These are phyloP conservation scores for Norana najaformis DNA, from an alignment of 2,888 invertebrate genomes.

Conservation along the genomic window DNA sequence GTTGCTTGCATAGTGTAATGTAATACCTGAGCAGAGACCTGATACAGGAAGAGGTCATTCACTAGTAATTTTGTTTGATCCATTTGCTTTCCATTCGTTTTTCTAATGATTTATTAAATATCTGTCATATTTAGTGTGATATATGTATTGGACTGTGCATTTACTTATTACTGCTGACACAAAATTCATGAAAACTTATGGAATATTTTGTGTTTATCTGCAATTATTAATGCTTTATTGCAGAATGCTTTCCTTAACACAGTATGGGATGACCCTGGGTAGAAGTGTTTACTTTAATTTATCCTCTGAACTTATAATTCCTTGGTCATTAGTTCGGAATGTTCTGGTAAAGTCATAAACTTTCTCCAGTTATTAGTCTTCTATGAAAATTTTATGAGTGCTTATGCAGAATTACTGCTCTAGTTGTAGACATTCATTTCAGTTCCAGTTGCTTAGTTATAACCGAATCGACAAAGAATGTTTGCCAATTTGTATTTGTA, in stretches of 20 bases:
- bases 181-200: background rate
- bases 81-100: conserved; percentile 2
- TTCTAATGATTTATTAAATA: background rate
- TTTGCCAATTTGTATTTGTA: background rate
- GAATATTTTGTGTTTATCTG: background rate
- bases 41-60: background rate
- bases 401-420: background rate
- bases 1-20: background rate
- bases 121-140: background rate
- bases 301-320: background rate
- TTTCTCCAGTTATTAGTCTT: background rate
- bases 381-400: background rate
- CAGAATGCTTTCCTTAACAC: background rate
- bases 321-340: background rate
- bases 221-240: background rate
- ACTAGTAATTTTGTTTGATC: background rate
- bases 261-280: background rate
- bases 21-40: background rate
- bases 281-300: background rate
- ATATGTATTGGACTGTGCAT: background rate
- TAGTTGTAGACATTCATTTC: background rate
- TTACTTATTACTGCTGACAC: background rate
- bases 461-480: background rate
- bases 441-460: background rate
- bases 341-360: background rate